These are phyloP conservation scores for Bemisia tabaci DNA, from an alignment of 1,140 invertebrate species.

Conservation along the genomic window DNA sequence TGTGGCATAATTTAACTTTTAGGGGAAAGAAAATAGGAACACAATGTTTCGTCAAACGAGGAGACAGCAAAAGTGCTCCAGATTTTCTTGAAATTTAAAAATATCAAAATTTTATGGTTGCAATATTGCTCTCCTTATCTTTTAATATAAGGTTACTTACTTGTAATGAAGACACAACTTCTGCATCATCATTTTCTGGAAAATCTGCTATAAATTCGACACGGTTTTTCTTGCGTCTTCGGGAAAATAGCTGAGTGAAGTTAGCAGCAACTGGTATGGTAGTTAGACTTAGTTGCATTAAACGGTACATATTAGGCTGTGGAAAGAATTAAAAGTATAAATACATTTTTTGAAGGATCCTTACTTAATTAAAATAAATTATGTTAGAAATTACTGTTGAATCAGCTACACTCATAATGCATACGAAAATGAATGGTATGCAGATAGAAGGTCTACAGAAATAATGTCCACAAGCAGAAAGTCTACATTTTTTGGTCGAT, in stretches of 20 bases:
- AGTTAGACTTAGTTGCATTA: constrained; percentile 74
- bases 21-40: too few species aligned
- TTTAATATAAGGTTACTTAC: too few species aligned
- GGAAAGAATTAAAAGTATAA: constrained; percentile 25
- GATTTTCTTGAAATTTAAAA: too few species aligned
- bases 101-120: too few species aligned
- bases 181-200: constrained; percentile 67
- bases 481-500: too few species aligned
- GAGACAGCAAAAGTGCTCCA: too few species aligned
- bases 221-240: constrained; percentile 56
- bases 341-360: background rate
- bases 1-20: too few species aligned
- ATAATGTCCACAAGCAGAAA: too few species aligned
- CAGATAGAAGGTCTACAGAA: too few species aligned
- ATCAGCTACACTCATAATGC: background rate
- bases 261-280: constrained; percentile 60
- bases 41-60: too few species aligned
- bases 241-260: constrained; percentile 67
- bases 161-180: constrained; percentile 77
- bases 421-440: background rate
- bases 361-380: constrained; percentile 6
- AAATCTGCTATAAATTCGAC: constrained; percentile 85
- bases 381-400: too few species aligned
- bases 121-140: too few species aligned
- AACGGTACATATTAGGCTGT: constrained; percentile 72